phyloP scores from a whole-genome alignment of 2,797 vertebrate species.

The Balearica regulorum region DNA sequence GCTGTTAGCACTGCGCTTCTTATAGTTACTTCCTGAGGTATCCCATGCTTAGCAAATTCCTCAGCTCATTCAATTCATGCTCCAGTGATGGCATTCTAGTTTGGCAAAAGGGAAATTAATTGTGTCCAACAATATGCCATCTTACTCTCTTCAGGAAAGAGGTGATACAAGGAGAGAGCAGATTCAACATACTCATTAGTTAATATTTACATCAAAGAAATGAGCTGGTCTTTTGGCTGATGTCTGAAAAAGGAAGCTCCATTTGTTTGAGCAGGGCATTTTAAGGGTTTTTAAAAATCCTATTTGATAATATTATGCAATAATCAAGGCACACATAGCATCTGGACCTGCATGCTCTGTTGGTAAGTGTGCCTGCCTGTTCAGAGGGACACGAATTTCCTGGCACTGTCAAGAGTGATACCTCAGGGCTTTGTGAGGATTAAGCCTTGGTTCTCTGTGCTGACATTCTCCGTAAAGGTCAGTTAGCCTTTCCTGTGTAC shows the following conservation, averaged over 20 bases:
- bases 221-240: background rate
- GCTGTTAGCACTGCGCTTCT: background rate
- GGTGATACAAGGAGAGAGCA: background rate
- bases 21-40: background rate
- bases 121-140: background rate
- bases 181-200: background rate
- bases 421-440: conserved; percentile 41
- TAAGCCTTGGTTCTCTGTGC: conserved; percentile 28
- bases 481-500: conserved; percentile 23
- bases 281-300: background rate
- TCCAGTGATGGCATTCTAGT: background rate
- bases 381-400: conserved; percentile 11
- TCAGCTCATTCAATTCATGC: background rate
- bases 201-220: background rate
- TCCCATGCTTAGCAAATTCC: background rate
- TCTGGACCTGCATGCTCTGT: background rate
- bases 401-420: background rate
- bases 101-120: background rate
- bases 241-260: background rate
- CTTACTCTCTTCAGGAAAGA: background rate
- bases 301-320: background rate
- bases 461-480: conserved; percentile 58
- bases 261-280: background rate
- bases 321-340: background rate
- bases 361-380: background rate